A percentile compares a stretch with the other conserved stretches of the same genome.
Conservation (phyloP, 2,888 invertebrate genomes). For the Scaptomyza reducta region DNA sequence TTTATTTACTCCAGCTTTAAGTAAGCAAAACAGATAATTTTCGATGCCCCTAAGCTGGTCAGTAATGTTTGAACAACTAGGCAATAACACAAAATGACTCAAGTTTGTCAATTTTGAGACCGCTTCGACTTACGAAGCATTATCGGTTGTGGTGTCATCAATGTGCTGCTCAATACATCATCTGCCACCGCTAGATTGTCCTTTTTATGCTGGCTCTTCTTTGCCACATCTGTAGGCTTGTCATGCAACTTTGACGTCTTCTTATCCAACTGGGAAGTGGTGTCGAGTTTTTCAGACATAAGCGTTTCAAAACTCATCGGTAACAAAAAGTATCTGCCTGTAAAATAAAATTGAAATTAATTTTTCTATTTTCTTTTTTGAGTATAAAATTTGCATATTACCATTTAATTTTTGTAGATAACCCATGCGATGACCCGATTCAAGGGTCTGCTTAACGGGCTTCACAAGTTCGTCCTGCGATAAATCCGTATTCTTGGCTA, state of each 20-base stretch:
- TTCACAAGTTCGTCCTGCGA: conserved; percentile 43
- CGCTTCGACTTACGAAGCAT: conserved; percentile 33
- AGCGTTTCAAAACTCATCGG: conserved; percentile 51
- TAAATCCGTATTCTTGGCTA: conserved; percentile 56
- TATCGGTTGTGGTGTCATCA: conserved; percentile 18
- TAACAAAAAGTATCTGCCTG: conserved; percentile 59
- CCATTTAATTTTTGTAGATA: conserved; percentile 62
- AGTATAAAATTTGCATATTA: conserved; percentile 9
- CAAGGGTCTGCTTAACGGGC: conserved; percentile 61
- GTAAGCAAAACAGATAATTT: conserved; percentile 40
- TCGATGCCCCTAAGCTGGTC: conserved; percentile 3
- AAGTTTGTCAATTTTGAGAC: conserved; percentile 4
- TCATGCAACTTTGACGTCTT: conserved; percentile 7
- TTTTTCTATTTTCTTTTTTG: background rate
- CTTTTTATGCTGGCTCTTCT: conserved; percentile 8
- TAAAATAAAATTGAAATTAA: fast-evolving
- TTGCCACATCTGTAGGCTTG: background rate
- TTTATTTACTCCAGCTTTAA: conserved; percentile 5
- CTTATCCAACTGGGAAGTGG: conserved; percentile 15
- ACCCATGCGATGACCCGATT: conserved; percentile 55
- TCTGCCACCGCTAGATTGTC: background rate
- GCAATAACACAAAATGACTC: background rate
- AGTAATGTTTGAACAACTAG: no score
- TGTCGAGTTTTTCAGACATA: conserved; percentile 26
- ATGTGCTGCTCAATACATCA: conserved; percentile 30